A percentile compares a stretch with the other conserved stretches of the same genome.
Conservation (phyloP, 2,113 vertebrate species). For the Chaetorhynchus papuensis region DNA sequence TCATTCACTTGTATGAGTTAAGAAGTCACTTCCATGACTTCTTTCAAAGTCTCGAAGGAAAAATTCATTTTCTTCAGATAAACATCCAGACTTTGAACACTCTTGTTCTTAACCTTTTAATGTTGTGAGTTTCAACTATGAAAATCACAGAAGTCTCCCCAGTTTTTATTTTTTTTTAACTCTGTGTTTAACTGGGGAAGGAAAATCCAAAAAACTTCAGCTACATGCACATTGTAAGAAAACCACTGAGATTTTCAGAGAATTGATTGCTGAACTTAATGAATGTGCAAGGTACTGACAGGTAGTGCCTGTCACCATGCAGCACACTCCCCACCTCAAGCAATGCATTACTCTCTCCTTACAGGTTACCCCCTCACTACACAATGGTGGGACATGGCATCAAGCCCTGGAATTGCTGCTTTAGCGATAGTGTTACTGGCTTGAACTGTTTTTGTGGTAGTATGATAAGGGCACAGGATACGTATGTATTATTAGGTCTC, state of each 20-base stretch:
- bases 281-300: neutral
- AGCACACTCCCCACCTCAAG: neutral
- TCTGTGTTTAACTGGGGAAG: neutral
- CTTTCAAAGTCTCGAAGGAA: neutral
- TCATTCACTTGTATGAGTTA: neutral
- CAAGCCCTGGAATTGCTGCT: neutral
- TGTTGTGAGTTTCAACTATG: neutral
- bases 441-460: neutral
- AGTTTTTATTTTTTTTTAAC: neutral
- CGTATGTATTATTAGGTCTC: neutral
- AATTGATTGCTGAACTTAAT: neutral
- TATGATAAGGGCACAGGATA: neutral
- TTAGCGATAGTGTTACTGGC: neutral
- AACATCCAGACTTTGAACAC: neutral
- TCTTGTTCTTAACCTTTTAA: neutral
- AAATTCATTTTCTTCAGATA: neutral
- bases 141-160: neutral
- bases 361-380: neutral
- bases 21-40: neutral
- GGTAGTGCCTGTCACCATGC: neutral
- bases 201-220: neutral
- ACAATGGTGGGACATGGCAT: neutral
- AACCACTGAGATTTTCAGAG: rapidly evolving
- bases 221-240: neutral
- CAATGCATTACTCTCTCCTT: neutral